Conservation (phyloP, 1,140 invertebrate species). For the Bilobella aurantiaca region DNA sequence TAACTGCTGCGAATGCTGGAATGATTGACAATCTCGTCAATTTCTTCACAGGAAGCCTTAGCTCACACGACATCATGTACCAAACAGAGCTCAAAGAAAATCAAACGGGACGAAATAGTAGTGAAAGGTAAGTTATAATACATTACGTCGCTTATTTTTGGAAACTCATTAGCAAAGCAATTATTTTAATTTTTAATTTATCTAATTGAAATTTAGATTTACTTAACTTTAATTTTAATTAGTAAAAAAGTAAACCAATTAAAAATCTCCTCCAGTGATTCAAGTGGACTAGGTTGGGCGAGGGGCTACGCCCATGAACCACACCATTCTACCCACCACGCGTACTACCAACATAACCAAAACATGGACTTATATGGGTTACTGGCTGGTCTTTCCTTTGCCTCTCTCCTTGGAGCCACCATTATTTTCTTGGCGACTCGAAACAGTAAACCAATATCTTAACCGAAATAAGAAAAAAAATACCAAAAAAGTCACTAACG, state of each 20-base stretch:
- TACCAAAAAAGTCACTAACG: neutral
- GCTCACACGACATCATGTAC: neutral
- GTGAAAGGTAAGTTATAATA: neutral
- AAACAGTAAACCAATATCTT: conserved; percentile 24
- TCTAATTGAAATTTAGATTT: too few species aligned
- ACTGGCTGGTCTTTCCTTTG: conserved; percentile 29
- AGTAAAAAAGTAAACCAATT: neutral
- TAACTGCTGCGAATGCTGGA: neutral
- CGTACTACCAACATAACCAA: conserved; percentile 12
- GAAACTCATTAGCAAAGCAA: too few species aligned
- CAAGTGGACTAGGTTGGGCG: neutral
- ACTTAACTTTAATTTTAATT: neutral
- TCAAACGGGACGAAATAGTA: neutral
- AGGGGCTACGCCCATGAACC: neutral
- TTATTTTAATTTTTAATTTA: too few species aligned
- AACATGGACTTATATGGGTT: conserved; percentile 31
- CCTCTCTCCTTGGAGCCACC: conserved; percentile 29
- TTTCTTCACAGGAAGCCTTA: neutral
- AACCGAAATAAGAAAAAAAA: neutral
- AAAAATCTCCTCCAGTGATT: too few species aligned
- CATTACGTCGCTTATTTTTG: neutral
- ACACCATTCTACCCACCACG: neutral
- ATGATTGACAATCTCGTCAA: neutral
- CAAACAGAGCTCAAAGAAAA: too few species aligned
- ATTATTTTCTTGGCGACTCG: conserved; percentile 25